Conservation (phyloP, 2,797 vertebrate genomes). For the Protosalanx chinensis region DNA sequence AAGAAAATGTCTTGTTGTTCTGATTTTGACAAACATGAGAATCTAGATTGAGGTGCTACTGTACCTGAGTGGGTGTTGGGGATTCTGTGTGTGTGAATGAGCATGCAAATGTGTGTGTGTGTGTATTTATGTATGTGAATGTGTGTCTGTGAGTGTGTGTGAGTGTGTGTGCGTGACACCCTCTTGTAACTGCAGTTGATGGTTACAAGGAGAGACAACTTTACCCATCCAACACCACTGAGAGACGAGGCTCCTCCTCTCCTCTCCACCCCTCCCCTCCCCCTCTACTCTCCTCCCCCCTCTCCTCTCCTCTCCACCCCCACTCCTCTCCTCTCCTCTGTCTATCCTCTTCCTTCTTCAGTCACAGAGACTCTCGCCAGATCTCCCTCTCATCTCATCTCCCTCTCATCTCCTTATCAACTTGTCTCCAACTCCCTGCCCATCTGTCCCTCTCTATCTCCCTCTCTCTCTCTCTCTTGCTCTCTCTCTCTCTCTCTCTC, state of each 20-base stretch:
- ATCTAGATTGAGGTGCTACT: constrained; percentile 3
- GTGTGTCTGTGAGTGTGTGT: background rate
- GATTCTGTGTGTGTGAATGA: constrained; percentile 1
- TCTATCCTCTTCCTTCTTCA: background rate
- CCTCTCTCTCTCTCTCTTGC: background rate
- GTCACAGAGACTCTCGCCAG: too few species aligned
- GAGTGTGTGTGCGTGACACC: constrained; percentile 1
- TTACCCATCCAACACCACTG: constrained; percentile 19
- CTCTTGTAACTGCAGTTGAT: constrained; percentile 23
- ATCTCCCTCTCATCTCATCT: too few species aligned
- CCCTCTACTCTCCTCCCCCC: too few species aligned
- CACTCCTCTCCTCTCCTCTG: background rate
- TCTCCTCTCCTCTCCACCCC: background rate
- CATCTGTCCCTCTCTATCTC: background rate
- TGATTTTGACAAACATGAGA: background rate
- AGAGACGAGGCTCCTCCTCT: background rate
- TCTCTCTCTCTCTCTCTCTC: too few species aligned
- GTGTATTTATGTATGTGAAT: background rate
- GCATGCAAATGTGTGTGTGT: background rate
- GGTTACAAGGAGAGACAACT: constrained; percentile 25
- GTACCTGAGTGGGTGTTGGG: constrained; percentile 8
- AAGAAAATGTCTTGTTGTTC: background rate
- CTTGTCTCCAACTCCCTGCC: background rate
- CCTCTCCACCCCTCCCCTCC: background rate
- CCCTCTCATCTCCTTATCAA: background rate